phyloP scores from a whole-genome alignment of 1,140 invertebrate genomes.

The Papilio glaucus region DNA sequence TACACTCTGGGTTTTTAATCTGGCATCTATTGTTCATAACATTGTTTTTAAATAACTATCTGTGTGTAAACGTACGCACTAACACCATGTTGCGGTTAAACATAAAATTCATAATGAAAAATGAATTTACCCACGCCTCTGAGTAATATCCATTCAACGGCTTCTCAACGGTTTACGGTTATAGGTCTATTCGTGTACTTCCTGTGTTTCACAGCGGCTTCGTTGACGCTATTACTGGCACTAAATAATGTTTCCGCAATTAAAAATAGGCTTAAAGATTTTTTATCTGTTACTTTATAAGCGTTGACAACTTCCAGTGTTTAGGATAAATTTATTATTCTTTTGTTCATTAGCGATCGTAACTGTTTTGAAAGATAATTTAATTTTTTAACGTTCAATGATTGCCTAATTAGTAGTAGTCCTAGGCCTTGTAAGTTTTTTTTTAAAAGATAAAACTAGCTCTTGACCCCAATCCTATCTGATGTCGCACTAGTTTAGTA shows the following conservation, averaged over 20 bases:
- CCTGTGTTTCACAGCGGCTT: conserved; percentile 2
- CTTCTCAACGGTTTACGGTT: conserved; percentile 39
- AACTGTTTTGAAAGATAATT: too few relatives aligned
- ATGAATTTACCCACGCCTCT: conserved; percentile 26
- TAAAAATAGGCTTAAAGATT: not conserved
- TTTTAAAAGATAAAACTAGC: too few relatives aligned
- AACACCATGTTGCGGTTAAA: conserved; percentile 24
- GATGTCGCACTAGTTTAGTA: too few relatives aligned
- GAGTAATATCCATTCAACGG: conserved; percentile 35
- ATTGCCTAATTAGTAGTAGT: too few relatives aligned
- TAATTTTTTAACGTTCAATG: too few relatives aligned
- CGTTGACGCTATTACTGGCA: not conserved
- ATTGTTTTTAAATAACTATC: conserved; percentile 13
- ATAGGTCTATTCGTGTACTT: conserved; percentile 40
- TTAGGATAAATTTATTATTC: too few relatives aligned
- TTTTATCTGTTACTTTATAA: too few relatives aligned
- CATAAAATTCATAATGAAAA: conserved; percentile 27
- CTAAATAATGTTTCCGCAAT: not conserved
- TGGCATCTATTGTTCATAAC: not conserved
- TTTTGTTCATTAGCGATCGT: too few relatives aligned
- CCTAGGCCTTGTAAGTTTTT: too few relatives aligned
- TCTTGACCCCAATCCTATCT: too few relatives aligned
- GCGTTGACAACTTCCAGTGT: too few relatives aligned
- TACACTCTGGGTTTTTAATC: not conserved
- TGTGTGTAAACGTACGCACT: not conserved